Base-by-base conservation (phyloP, 2,797 vertebrate genomes). In the Enteromius afrohamiltoni region DNA sequence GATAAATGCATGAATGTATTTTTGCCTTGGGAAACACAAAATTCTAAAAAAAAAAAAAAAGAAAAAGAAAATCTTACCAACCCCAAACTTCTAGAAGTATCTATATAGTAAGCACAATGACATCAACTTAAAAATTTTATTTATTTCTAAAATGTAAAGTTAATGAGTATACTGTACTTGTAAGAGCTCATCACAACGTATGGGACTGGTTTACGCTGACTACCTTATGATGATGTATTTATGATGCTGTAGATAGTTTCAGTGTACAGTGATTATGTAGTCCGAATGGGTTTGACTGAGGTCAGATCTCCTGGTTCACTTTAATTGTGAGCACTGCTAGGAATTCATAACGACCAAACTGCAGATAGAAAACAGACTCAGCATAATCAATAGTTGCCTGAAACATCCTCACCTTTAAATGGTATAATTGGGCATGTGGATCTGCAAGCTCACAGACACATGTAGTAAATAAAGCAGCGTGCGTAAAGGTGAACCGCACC, bases 401-500 rank as follows among this genome's bases (percentile, higher is more conserved):
- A 73, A 51, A 42, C n/a, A 58, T 68, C 51, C 14, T 77, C 26
- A 70, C 6, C 49, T 58, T 83, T 60, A 77, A 68, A 69, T 31
- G 11, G 7, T 11, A 68, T 68, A 78, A 83, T 29, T 40, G 65
- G 4, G 29, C 3, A 6, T 19, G 47, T 7, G 31, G 62, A 68
- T 64, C 73, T 29, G 49, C 31, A 55, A 70, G 47, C n/a, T 47
- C 58, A 78, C 26, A 78, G 23, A 45, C 58, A 16, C 76, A 78
- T 47, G 45, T 8, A 76, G 69, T 73, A 75, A 67, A 83, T 70
- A 85, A 67, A 80, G 65, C 26, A n/a, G 19, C 14, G 6, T 21
- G 67, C 64, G 58, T 14, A 75, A 37, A 47, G 49, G 80, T 60
- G 67, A 23, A 74, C 68, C 77, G 83, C 71, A 71, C 73, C 73